phyloP scores from a whole-genome alignment of 2,797 vertebrate genomes.

The Enoplosus armatus region DNA sequence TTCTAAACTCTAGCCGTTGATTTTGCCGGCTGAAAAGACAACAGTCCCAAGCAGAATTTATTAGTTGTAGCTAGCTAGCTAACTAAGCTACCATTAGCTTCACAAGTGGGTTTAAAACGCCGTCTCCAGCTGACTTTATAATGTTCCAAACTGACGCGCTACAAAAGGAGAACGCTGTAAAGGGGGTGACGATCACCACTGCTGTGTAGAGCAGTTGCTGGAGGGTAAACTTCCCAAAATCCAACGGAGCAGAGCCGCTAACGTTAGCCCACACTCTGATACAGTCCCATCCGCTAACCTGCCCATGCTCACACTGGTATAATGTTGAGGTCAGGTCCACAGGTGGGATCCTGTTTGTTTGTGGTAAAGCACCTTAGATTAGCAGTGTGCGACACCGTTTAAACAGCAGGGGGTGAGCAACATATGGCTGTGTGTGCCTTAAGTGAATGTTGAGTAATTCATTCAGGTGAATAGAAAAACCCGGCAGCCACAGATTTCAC shows the following conservation, averaged over 20 bases:
- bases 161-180: not conserved
- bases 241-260: not conserved
- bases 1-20: too few species aligned
- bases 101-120: not conserved
- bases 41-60: not conserved
- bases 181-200: too few species aligned
- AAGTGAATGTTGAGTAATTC: slow-evolving; percentile 83
- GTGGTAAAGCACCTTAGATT: slow-evolving; percentile 35
- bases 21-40: not conserved
- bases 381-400: slow-evolving; percentile 41
- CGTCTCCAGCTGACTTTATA: not conserved
- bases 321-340: slow-evolving; percentile 16
- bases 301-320: not conserved
- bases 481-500: slow-evolving; percentile 81
- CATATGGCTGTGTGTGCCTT: slow-evolving; percentile 71
- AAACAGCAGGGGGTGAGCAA: slow-evolving; percentile 54
- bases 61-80: too few species aligned
- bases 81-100: not conserved
- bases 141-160: not conserved
- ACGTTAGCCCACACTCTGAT: not conserved
- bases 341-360: slow-evolving; percentile 45
- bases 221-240: not conserved
- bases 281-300: not conserved
- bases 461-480: slow-evolving; percentile 80
- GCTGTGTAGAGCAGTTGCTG: not conserved